Conservation (phyloP, 2,888 invertebrate species). For the Pandemis heparana region DNA sequence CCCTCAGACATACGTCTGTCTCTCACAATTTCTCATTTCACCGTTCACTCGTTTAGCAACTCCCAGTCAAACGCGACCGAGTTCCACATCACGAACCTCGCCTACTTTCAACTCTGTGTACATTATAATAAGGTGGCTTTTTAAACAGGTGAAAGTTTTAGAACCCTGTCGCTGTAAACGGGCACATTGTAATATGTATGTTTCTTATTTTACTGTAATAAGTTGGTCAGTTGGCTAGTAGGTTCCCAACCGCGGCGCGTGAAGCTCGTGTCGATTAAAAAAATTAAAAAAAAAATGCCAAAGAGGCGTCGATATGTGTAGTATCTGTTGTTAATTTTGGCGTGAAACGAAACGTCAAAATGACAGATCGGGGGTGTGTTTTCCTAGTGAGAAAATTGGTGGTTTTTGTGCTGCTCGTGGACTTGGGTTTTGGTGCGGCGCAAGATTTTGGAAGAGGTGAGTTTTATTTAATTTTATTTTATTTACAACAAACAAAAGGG, state of each 20-base stretch:
- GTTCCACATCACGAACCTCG: conserved; percentile 54
- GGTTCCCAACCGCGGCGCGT: conserved; percentile 67
- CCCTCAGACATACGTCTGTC: conserved; percentile 68
- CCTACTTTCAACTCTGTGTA: conserved; percentile 45
- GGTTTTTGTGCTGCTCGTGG: conserved; percentile 73
- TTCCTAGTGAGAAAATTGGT: conserved; percentile 73
- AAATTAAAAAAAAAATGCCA: conserved; percentile 65
- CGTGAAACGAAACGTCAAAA: conserved; percentile 70
- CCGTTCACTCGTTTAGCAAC: conserved; percentile 85
- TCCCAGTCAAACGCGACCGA: conserved; percentile 62
- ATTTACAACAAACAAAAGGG: no score
- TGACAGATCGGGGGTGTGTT: conserved; percentile 78
- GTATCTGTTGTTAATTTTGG: conserved; percentile 46
- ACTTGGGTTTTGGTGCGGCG: conserved; percentile 67
- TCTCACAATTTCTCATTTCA: conserved; percentile 84
- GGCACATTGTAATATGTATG: conserved; percentile 75
- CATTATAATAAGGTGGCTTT: conserved; percentile 44
- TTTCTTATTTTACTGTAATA: conserved; percentile 83
- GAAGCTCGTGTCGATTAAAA: conserved; percentile 61
- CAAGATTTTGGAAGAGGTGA: conserved; percentile 72
- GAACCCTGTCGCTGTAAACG: conserved; percentile 61
- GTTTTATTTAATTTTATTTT: no score
- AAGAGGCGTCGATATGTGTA: conserved; percentile 56
- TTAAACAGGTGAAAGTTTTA: conserved; percentile 53
- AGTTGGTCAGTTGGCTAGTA: conserved; percentile 85